Percentiles rank a stretch among this genome's conserved stretches.
These are phyloP conservation scores for Endotricha flammealis DNA, from an alignment of 2,888 invertebrate species.

Conservation along the genomic window DNA sequence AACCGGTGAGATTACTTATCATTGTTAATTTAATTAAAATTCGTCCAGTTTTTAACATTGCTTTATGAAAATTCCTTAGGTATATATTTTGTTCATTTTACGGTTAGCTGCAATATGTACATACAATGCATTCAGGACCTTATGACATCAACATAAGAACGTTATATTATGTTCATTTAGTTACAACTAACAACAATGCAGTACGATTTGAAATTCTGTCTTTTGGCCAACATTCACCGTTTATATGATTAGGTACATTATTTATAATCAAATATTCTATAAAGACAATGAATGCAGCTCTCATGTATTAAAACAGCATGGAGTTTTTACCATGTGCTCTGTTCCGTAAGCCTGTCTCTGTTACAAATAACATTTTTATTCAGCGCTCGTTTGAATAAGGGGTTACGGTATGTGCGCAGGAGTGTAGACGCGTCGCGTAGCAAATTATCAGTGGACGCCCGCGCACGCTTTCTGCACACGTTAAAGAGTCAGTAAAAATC, in stretches of 20 bases:
- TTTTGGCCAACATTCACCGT: too few relatives aligned
- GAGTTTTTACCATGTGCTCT: conserved; percentile 5
- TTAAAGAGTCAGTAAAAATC: conserved; percentile 56
- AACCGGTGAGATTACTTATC: conserved; percentile 1
- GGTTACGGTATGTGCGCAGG: conserved; percentile 49
- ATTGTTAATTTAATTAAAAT: background rate
- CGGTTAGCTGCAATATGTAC: too few relatives aligned
- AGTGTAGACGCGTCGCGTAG: conserved; percentile 44
- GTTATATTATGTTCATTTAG: too few relatives aligned
- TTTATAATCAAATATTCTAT: too few relatives aligned
- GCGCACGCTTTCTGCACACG: conserved; percentile 74
- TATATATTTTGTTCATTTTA: too few relatives aligned
- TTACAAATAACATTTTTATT: conserved; percentile 36
- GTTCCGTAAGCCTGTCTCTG: conserved; percentile 12
- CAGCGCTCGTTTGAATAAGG: conserved; percentile 37
- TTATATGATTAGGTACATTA: too few relatives aligned
- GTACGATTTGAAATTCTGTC: too few relatives aligned
- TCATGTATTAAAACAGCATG: background rate
- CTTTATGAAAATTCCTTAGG: background rate
- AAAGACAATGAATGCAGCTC: too few relatives aligned
- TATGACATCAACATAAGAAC: too few relatives aligned
- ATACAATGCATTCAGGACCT: too few relatives aligned
- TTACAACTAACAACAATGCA: too few relatives aligned
- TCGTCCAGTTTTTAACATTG: background rate
- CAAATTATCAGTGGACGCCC: conserved; percentile 63